phyloP scores from a whole-genome alignment of 2,113 vertebrate species.

The Synodontis membranacea region DNA sequence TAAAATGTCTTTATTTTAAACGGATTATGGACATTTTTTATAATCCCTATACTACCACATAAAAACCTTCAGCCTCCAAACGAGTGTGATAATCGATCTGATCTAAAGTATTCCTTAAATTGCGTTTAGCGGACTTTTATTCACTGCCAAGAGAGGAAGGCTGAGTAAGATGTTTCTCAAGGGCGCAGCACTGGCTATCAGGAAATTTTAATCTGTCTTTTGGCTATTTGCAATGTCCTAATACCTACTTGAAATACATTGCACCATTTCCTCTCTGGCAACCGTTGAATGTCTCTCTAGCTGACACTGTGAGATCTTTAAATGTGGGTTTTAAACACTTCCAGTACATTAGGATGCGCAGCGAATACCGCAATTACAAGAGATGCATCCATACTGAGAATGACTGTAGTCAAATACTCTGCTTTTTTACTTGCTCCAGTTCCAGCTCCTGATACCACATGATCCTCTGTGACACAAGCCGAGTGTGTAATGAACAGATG shows the following conservation, averaged over 20 bases:
- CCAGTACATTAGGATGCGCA: not conserved
- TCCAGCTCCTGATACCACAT: not conserved
- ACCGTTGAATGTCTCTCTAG: not conserved
- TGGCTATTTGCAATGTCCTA: not conserved
- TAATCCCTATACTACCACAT: not conserved
- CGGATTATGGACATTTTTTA: not conserved
- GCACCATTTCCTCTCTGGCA: not conserved
- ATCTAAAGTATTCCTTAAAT: not conserved
- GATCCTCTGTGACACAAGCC: not conserved
- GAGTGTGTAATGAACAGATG: not conserved
- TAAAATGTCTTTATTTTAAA: not conserved
- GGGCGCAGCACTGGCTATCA: not conserved
- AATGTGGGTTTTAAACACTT: not conserved
- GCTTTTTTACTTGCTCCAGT: not conserved
- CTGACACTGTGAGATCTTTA: not conserved
- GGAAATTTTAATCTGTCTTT: not conserved
- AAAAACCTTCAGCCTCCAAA: not conserved
- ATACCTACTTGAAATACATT: not conserved
- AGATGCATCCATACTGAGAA: not conserved
- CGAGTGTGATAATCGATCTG: not conserved
- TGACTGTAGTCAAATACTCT: not conserved
- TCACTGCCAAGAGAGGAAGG: not conserved
- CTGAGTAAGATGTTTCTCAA: constrained; percentile 1
- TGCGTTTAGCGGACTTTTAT: not conserved
- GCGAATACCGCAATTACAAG: not conserved